These are phyloP conservation scores for Pararge aegeria DNA, from an alignment of 1,140 invertebrate genomes.

Conservation along the genomic window DNA sequence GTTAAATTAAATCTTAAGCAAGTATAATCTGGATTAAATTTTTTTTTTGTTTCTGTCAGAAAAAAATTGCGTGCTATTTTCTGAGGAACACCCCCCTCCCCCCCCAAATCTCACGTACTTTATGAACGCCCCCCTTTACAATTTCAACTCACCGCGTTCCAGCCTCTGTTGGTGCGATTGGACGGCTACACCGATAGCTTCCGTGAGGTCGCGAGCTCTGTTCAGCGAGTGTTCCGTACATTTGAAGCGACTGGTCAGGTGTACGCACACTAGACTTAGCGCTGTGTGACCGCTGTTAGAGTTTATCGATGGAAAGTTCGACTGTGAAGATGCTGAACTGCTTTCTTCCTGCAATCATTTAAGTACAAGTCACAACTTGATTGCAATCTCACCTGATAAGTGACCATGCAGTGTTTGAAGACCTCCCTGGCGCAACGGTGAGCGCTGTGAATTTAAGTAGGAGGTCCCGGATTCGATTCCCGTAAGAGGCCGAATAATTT, in stretches of 20 bases:
- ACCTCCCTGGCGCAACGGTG: no score
- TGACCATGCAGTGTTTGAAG: no score
- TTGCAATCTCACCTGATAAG: no score
- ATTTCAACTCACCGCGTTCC: constrained; percentile 5
- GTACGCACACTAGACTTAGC: constrained; percentile 36
- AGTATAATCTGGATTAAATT: no score
- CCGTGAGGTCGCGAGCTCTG: constrained; percentile 15
- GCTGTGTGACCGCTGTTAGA: constrained; percentile 35
- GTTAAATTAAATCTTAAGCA: no score
- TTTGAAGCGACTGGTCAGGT: constrained; percentile 31
- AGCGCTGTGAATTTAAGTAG: no score
- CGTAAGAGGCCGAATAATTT: no score
- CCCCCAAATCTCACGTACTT: not conserved
- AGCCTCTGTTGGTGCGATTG: constrained; percentile 5
- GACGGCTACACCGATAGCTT: constrained; percentile 1
- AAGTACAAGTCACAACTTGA: not conserved
- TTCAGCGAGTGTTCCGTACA: constrained; percentile 12
- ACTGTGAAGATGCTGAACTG: constrained; percentile 33
- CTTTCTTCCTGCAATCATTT: constrained; percentile 43
- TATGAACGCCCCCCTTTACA: not conserved
- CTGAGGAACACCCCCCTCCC: no score
- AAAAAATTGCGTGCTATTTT: no score
- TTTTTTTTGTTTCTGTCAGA: no score
- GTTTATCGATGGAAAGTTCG: constrained; percentile 42
- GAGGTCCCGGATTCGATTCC: no score